Evolutionary conservation across 2,113 vertebrate species (phyloP).

Genomic region (Tamias sibiricus): DNA sequence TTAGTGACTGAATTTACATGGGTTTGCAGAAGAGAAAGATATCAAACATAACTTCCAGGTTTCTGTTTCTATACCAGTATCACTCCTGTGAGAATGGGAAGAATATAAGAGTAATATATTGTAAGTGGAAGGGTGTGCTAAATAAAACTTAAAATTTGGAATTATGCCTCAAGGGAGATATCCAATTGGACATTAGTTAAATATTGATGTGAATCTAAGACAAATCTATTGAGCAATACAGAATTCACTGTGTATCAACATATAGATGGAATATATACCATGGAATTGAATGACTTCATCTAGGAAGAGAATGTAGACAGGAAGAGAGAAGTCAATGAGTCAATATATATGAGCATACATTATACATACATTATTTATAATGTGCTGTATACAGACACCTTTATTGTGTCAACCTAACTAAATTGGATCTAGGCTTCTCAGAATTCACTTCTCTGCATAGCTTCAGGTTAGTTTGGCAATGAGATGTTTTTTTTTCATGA

Average conservation of each 20-base stretch:
- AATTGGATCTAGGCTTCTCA: neutral
- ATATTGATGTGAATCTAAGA: neutral
- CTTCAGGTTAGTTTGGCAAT: neutral
- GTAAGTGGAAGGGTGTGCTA: rapidly evolving
- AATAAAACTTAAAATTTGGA: neutral
- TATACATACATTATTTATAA: neutral
- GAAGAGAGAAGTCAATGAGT: neutral
- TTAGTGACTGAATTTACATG: neutral
- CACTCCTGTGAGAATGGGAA: neutral
- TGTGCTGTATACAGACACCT: neutral
- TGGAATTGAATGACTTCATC: neutral
- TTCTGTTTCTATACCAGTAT: neutral
- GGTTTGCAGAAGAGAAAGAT: neutral
- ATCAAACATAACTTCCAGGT: neutral
- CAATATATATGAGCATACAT: neutral
- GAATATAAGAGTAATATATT: neutral
- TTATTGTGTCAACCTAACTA: neutral
- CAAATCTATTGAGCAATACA: neutral
- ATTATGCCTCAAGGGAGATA: neutral
- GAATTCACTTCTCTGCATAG: neutral
- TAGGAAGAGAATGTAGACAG: neutral
- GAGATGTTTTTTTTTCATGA: neutral
- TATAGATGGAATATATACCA: neutral
- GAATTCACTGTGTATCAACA: neutral
- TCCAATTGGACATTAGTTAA: neutral